A percentile compares a stretch with the other conserved stretches of the same genome.
Conservation (phyloP, 92 coral and sea anemone species). For the Pocillopora grandis region DNA sequence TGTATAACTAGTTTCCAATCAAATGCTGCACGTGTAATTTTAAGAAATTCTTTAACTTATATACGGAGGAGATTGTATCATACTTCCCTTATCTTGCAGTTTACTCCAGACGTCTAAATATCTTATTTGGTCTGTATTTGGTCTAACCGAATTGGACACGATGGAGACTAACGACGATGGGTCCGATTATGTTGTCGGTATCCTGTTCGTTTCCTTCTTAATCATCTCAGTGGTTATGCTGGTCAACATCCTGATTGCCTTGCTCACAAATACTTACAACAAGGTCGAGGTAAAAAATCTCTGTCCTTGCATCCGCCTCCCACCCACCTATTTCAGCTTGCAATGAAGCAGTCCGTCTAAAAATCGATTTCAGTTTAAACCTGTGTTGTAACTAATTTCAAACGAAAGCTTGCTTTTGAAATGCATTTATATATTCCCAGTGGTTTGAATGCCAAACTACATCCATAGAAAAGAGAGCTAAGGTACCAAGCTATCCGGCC, state of each 20-base stretch:
- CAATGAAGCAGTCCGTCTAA: no score
- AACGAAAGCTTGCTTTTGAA: no score
- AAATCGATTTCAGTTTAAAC: no score
- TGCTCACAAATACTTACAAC: slow-evolving; percentile 34
- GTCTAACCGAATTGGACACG: slow-evolving; percentile 34
- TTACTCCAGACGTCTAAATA: slow-evolving; percentile 11
- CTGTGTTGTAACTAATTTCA: no score
- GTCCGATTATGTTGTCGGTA: slow-evolving; percentile 13
- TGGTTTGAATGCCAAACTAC: no score
- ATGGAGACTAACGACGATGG: slow-evolving; percentile 18
- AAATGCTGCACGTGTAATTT: no score
- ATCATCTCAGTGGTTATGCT: slow-evolving; percentile 30
- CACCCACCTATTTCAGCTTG: no score
- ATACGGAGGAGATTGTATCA: background rate
- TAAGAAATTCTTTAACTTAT: background rate
- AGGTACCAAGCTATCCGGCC: no score
- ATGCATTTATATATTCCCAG: no score
- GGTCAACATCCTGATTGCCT: slow-evolving; percentile 38
- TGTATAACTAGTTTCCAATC: no score
- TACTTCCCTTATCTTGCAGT: background rate
- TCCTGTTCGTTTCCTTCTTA: slow-evolving; percentile 16
- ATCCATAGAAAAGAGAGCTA: no score
- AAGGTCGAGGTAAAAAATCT: slow-evolving; percentile 30
- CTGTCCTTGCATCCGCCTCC: no score
- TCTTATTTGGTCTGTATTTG: slow-evolving; percentile 41